phyloP scores from a whole-genome alignment of 2,888 invertebrate genomes.

The Andrena haemorrhoa region DNA sequence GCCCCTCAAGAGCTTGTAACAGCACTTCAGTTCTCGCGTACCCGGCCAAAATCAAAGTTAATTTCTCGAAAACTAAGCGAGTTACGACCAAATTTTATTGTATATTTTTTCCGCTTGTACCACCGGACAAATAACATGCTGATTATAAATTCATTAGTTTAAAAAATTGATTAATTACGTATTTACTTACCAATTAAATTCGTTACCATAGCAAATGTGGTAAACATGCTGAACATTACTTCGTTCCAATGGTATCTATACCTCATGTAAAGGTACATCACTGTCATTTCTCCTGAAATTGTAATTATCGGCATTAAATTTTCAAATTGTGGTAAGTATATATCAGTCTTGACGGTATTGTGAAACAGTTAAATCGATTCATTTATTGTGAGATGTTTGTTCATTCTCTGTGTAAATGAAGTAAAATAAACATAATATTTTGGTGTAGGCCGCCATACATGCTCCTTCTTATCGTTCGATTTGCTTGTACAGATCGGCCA shows the following conservation, averaged over 20 bases:
- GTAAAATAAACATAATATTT: too few species aligned
- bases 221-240: constrained; percentile 94
- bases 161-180: not conserved
- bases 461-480: too few species aligned
- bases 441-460: too few species aligned
- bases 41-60: too few species aligned
- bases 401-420: not conserved
- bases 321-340: not conserved
- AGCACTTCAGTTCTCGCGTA: too few species aligned
- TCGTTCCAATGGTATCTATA: constrained; percentile 95
- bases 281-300: constrained; percentile 92
- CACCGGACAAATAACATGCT: too few species aligned
- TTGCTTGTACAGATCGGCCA: too few species aligned
- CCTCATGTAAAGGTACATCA: constrained; percentile 93
- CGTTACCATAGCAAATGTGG: constrained; percentile 93
- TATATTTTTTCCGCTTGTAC: too few species aligned
- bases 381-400: not conserved
- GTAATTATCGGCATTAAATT: not conserved
- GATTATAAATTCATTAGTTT: not conserved
- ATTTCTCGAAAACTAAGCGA: too few species aligned
- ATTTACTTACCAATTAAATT: constrained; percentile 90
- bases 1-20: too few species aligned
- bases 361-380: not conserved
- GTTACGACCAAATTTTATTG: too few species aligned
- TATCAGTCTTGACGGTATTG: not conserved